These are phyloP conservation scores for Oreotrochilus melanogaster DNA, from an alignment of 2,113 vertebrate species.

Conservation along the genomic window DNA sequence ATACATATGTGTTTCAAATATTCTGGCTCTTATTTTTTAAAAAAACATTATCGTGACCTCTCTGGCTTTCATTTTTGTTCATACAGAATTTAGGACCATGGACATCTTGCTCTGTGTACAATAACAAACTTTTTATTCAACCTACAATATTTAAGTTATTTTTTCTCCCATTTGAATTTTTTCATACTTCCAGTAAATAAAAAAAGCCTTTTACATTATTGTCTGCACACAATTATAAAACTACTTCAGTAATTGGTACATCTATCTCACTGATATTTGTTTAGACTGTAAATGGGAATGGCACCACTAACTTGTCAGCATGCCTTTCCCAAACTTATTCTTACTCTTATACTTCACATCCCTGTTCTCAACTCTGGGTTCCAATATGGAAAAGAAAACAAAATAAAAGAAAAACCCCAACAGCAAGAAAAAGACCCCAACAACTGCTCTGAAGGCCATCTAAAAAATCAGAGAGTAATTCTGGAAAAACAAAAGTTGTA, in stretches of 20 bases:
- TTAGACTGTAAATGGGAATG: neutral
- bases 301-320: neutral
- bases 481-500: neutral
- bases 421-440: neutral
- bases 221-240: neutral
- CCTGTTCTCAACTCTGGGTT: neutral
- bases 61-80: neutral
- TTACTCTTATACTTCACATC: neutral
- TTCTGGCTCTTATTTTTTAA: neutral
- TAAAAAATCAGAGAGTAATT: neutral
- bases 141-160: neutral
- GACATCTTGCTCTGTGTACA: neutral
- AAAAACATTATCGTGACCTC: neutral
- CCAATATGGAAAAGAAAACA: neutral
- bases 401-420: neutral
- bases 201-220: neutral
- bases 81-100: neutral
- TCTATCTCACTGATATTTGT: neutral
- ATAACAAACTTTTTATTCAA: neutral
- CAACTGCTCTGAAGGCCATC: neutral
- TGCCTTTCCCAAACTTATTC: neutral
- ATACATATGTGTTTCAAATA: neutral
- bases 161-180: neutral
- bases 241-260: neutral
- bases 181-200: neutral